Conservation (phyloP, 2,113 vertebrate genomes). For the Cyanoliseus patagonus region DNA sequence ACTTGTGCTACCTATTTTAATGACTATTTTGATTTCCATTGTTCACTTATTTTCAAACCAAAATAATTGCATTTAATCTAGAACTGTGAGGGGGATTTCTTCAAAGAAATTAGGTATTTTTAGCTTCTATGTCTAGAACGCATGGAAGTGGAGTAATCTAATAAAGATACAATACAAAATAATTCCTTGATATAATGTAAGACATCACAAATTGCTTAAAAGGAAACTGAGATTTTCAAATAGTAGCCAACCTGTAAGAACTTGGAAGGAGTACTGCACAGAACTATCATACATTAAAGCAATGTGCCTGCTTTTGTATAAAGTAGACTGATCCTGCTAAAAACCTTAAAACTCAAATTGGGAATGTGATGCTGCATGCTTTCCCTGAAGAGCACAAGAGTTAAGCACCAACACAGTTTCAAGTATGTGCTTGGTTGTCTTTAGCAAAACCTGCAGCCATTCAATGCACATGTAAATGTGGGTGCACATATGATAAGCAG, state of each 20-base stretch:
- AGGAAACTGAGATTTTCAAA: neutral
- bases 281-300: neutral
- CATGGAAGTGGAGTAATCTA: neutral
- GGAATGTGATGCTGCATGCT: neutral
- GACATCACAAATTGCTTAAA: constrained; percentile 30
- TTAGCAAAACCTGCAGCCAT: neutral
- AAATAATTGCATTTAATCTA: constrained; percentile 36
- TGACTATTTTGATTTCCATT: neutral
- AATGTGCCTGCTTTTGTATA: neutral
- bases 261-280: neutral
- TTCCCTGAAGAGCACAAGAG: neutral
- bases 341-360: neutral
- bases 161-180: neutral
- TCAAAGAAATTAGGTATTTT: constrained; percentile 39
- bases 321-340: neutral
- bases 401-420: neutral
- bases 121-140: constrained; percentile 1
- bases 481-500: accelerated
- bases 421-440: neutral
- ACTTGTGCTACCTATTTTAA: neutral
- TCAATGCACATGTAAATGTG: neutral
- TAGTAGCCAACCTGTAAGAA: neutral
- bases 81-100: constrained; percentile 37
- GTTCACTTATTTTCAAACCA: constrained; percentile 33
- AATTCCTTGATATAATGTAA: neutral